Conservation (phyloP, 1,140 invertebrate genomes). For the Rhizoglyphus robini region DNA sequence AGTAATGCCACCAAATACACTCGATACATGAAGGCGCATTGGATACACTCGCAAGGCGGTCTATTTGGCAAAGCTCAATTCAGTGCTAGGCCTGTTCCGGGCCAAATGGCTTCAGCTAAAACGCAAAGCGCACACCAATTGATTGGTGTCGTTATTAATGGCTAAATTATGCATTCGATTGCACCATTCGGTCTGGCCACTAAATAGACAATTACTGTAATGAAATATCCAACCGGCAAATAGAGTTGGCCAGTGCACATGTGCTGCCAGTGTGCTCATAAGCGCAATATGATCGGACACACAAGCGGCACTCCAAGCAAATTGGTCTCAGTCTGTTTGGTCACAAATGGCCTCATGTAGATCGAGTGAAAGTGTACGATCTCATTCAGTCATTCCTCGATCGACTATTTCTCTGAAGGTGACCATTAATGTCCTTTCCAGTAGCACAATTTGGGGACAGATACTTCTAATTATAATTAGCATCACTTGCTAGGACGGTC, state of each 20-base stretch:
- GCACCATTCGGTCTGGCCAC: neutral
- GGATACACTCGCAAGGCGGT: neutral
- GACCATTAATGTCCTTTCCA: too few relatives aligned
- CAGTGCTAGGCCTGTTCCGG: too few relatives aligned
- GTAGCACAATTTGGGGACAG: too few relatives aligned
- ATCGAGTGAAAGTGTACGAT: too few relatives aligned
- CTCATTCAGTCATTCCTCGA: too few relatives aligned
- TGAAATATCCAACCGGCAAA: neutral
- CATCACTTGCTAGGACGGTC: too few relatives aligned
- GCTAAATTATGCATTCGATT: constrained; percentile 12
- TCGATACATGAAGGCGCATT: neutral
- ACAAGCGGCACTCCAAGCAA: neutral
- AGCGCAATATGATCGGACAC: neutral
- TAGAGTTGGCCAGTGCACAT: neutral
- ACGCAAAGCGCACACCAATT: too few relatives aligned
- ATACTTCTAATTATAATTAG: too few relatives aligned
- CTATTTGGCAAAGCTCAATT: too few relatives aligned
- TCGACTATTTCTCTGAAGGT: too few relatives aligned
- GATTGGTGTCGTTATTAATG: constrained; percentile 15
- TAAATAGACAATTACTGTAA: neutral
- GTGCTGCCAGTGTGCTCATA: neutral
- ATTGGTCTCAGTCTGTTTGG: neutral
- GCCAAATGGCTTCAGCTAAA: too few relatives aligned
- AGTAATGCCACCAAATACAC: neutral
- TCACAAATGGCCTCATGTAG: too few relatives aligned